Conservation (phyloP, 1,140 invertebrate genomes). For the Apis florea region DNA sequence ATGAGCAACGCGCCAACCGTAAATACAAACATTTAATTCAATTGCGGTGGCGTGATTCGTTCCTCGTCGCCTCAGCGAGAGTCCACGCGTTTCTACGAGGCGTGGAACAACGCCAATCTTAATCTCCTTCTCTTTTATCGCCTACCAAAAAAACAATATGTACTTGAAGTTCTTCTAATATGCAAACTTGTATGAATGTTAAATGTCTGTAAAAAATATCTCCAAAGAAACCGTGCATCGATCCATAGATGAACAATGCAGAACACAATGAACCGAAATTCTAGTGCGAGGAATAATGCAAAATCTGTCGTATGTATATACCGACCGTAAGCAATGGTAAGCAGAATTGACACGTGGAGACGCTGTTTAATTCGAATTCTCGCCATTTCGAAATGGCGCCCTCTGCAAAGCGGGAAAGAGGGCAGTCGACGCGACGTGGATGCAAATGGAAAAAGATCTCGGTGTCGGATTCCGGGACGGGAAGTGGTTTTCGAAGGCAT, state of each 20-base stretch:
- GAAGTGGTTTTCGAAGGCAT: slow-evolving; percentile 51
- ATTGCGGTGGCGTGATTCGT: not conserved
- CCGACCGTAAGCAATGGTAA: not conserved
- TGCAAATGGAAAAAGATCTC: slow-evolving; percentile 46
- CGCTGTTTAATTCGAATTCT: not conserved
- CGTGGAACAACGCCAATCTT: slow-evolving; percentile 10
- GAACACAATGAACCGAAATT: not conserved
- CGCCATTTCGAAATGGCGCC: no score
- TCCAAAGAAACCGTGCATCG: not conserved
- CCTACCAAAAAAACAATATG: no score
- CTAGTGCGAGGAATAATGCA: not conserved
- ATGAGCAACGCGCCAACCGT: not conserved
- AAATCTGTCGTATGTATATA: not conserved
- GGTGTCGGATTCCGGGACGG: slow-evolving; percentile 36
- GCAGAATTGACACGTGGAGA: not conserved
- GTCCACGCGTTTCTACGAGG: not conserved
- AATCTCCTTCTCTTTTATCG: no score
- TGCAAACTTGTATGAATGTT: no score
- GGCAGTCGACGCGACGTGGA: not conserved
- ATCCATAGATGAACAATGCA: not conserved
- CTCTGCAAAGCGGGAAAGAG: not conserved
- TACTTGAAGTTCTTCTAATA: no score
- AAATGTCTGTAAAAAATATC: no score
- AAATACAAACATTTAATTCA: slow-evolving; percentile 36
- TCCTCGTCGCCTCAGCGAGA: not conserved